Base-by-base conservation (phyloP, 2,888 invertebrate species). In the Terebella lapidaria region DNA sequence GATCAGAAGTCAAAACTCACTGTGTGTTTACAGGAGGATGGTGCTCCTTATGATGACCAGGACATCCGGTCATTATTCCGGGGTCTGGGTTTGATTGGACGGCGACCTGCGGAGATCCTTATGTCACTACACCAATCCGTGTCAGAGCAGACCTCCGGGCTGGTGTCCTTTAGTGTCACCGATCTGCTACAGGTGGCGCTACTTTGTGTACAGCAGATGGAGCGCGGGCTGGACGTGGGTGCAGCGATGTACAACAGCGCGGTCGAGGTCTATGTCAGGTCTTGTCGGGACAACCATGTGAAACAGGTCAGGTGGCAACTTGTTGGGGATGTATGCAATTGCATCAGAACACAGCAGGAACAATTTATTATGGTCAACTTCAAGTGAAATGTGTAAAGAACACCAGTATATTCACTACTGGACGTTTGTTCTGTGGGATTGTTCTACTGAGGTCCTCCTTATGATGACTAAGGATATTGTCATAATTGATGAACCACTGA, bases 121-220 rank as follows among this genome's bases (percentile, higher is more conserved):
- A 63, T 68, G 15, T 52, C 51, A 3, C 57, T 76, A 18, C 72
- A 76, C 53, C 18, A 25, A 3, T n/a, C 45, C 45, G 24, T 61
- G 26, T n/a, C 54, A 56, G 57, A 66, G 65, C 58, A 61, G 60
- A 49, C 52, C 71, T 52, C 55, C 66, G 5, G 63, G 56, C 67
- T 66, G 53, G 87, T 87, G 63, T 84, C 85, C 69, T 86, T 87
- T 22, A 85, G 84, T 15, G 72, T 87, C 47, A 85, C 85, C 25
- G 86, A 88, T 71, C 80, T 91, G 35, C 78, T 89, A 18, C 87
- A 87, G 75, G 84, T 86, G 0, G 84, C 87, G 0, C 85, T 86
- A 68, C 77, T 89, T 60, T 84, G 86, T 46, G 83, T 84, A 56
- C 88, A 89, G 75, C 87, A 88, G 77, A 74, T 87, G 46, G 79